Evolutionary conservation across 2,113 vertebrate genomes (phyloP).

Genomic region (Geococcyx californianus): DNA sequence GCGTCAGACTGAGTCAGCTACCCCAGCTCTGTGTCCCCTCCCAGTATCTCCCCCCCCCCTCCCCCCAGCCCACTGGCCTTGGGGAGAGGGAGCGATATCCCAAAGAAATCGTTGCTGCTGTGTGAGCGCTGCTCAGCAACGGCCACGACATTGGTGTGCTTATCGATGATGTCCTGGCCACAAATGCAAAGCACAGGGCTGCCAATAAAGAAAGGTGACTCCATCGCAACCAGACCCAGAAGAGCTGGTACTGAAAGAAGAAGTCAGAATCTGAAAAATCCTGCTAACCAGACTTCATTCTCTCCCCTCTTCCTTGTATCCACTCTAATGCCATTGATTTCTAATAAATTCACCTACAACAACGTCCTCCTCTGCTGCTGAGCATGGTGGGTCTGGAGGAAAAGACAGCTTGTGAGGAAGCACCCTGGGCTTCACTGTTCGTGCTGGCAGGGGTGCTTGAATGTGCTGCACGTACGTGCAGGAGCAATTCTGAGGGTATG

Average conservation of each 20-base stretch:
- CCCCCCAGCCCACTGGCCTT: not conserved
- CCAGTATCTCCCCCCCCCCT: not conserved
- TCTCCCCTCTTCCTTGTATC: not conserved
- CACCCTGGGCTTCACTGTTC: rapidly evolving
- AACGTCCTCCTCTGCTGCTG: not conserved
- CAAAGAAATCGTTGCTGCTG: not conserved
- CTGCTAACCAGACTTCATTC: not conserved
- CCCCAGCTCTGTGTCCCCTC: not conserved
- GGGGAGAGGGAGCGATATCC: not conserved
- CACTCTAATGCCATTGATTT: not conserved
- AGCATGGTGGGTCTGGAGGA: not conserved
- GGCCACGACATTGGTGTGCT: rapidly evolving
- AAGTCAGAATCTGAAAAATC: not conserved
- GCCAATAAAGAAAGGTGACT: not conserved
- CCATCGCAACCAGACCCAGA: not conserved
- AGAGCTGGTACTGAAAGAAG: not conserved
- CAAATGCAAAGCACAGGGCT: not conserved
- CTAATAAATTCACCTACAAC: not conserved
- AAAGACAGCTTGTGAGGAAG: not conserved
- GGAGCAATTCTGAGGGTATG: not conserved
- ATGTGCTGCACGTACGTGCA: not conserved
- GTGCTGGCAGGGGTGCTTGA: not conserved
- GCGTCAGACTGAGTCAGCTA: not conserved
- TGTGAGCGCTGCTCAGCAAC: not conserved
- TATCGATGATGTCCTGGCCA: too few relatives aligned